Base-by-base conservation (phyloP, 2,113 vertebrate genomes). In the Taurulus bubalis region DNA sequence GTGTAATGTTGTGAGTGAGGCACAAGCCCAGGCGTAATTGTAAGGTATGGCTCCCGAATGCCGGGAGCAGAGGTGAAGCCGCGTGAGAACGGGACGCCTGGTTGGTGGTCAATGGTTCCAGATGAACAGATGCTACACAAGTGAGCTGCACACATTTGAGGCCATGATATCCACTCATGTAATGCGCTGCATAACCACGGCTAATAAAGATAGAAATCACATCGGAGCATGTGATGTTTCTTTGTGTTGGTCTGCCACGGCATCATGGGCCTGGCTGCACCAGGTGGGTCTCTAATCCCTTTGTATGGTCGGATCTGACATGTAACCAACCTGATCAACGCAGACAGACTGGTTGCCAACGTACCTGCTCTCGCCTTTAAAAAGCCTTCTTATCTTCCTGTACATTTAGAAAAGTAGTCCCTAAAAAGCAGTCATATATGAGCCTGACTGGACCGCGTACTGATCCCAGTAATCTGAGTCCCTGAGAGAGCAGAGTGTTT, bases 401-500 rank as follows among this genome's bases (percentile, higher is more conserved):
- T 16, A 66, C 34, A 49, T 40, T 38, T 18, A 18, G 7, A 36
- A 6, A 28, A n/a, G 22, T 28, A 71, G 47, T 53, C 10, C 51
- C 7, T 24, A 26, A 26, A 71, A 53, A n/a, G 30, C 4, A 51
- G 34, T 34, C 34, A 34, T 4, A 34, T 34, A 34, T n/a, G 69
- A 76, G 63, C 11, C 22, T 15, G 32, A 74, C 26, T 38, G 56
- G n/a, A 38, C 42, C 56, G 20, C 70, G 51, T 42, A 73, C 26
- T 59, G 66, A 51, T 64, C 1, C 20, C 28, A 22, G 59, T 47
- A 66, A 69, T 24, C n/a, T 75, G 71, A 65, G 60, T 82, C 38
- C 22, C 63, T 45, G 71, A 65, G 49, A 75, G 34, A 60, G 71
- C 53, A 70, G 24, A 74, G 14, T 15, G 79, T 53, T 38, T 8